Conservation (phyloP, 1,140 invertebrate species). For the Delia radicum region DNA sequence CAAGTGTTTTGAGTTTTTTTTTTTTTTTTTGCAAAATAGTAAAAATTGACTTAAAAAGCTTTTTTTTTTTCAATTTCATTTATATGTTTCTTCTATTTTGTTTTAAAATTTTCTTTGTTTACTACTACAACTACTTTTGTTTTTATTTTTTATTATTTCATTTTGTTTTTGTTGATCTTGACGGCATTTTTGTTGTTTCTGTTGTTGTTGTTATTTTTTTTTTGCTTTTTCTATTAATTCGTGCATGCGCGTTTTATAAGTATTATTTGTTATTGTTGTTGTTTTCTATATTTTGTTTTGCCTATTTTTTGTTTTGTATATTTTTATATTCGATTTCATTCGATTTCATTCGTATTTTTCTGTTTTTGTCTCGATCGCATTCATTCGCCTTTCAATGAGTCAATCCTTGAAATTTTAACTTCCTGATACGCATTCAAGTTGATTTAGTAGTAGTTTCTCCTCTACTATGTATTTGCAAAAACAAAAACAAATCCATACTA, state of each 20-base stretch:
- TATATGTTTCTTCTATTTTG: background rate
- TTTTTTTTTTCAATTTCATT: background rate
- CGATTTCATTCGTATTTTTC: slow-evolving; percentile 23
- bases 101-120: background rate
- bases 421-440: slow-evolving; percentile 51
- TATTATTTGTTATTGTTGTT: background rate
- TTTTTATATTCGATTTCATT: background rate
- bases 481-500: background rate
- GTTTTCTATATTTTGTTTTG: too few species aligned
- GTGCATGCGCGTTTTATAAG: background rate
- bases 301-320: slow-evolving; percentile 34
- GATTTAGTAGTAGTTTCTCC: slow-evolving; percentile 23
- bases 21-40: background rate
- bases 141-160: background rate
- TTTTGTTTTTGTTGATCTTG: slow-evolving; percentile 16
- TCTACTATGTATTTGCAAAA: too few species aligned
- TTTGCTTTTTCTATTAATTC: slow-evolving; percentile 28
- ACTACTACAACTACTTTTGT: background rate
- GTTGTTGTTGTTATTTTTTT: too few species aligned
- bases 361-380: slow-evolving; percentile 26
- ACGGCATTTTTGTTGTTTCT: background rate
- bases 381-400: slow-evolving; percentile 53
- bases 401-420: slow-evolving; percentile 56
- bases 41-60: slow-evolving; percentile 2
- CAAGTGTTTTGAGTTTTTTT: background rate